phyloP scores from a whole-genome alignment of 2,113 vertebrate species.

The Probosciger aterrimus region DNA sequence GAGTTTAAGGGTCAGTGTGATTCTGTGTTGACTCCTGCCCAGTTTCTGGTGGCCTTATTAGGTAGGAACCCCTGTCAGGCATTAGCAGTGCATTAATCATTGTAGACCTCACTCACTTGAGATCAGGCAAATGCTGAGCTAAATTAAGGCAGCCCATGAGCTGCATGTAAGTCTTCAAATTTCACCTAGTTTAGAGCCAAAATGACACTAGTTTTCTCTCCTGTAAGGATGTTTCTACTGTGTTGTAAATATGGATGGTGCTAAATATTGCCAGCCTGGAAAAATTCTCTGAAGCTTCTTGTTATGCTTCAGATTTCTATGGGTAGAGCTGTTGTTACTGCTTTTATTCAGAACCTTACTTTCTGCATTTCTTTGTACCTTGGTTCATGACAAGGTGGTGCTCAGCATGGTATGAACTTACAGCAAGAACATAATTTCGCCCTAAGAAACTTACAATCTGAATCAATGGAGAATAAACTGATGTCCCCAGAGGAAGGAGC shows the following conservation, averaged over 20 bases:
- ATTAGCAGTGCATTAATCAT: background rate
- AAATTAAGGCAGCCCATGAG: background rate
- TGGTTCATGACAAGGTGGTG: accelerated
- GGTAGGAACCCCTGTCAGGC: no score
- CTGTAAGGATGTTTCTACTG: background rate
- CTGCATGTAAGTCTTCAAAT: background rate
- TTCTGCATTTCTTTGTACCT: background rate
- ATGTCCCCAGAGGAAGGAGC: background rate
- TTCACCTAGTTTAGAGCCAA: background rate
- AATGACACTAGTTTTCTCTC: background rate
- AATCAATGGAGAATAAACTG: background rate
- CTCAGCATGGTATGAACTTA: background rate
- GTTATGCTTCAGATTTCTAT: background rate
- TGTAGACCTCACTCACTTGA: background rate
- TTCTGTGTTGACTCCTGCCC: background rate
- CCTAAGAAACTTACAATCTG: background rate
- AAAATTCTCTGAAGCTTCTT: background rate
- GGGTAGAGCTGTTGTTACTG: background rate
- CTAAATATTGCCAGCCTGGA: background rate
- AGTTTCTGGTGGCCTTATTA: background rate
- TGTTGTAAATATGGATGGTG: background rate
- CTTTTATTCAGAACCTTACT: background rate
- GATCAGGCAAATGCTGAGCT: background rate
- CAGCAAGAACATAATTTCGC: background rate
- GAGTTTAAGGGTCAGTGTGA: background rate